These are phyloP conservation scores for Cheilosia scutellata DNA, from an alignment of 2,888 invertebrate species.

Conservation along the genomic window DNA sequence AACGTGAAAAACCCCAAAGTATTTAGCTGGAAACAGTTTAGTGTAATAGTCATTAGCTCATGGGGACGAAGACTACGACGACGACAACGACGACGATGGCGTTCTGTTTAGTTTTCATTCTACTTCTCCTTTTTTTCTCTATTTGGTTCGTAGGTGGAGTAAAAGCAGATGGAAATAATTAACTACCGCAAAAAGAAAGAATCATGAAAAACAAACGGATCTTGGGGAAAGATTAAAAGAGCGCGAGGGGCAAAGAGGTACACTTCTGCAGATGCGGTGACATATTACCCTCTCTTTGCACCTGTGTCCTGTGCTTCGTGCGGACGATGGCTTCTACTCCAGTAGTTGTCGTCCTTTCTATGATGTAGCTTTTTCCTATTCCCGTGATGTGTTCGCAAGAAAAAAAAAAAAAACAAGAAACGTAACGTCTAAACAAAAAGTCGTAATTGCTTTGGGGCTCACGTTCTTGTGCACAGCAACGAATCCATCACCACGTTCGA, in stretches of 20 bases:
- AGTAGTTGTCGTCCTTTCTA: slow-evolving; percentile 32
- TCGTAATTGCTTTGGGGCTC: slow-evolving; percentile 75
- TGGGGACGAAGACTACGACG: slow-evolving; percentile 6
- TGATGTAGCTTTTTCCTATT: slow-evolving; percentile 41
- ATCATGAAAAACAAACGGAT: slow-evolving; percentile 61
- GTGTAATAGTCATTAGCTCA: slow-evolving; percentile 59
- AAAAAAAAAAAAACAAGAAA: slow-evolving; percentile 13
- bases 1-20: slow-evolving; percentile 66
- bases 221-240: slow-evolving; percentile 50
- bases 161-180: slow-evolving; percentile 64
- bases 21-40: slow-evolving; percentile 67
- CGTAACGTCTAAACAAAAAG: slow-evolving; percentile 47
- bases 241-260: slow-evolving; percentile 29
- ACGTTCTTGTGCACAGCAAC: slow-evolving; percentile 63
- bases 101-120: slow-evolving; percentile 41
- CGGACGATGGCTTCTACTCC: slow-evolving; percentile 59
- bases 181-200: slow-evolving; percentile 49
- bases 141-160: slow-evolving; percentile 23
- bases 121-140: not conserved
- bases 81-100: slow-evolving; percentile 4
- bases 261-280: slow-evolving; percentile 43
- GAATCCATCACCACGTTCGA: slow-evolving; percentile 32
- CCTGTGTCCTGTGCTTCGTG: slow-evolving; percentile 16
- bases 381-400: slow-evolving; percentile 31
- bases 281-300: slow-evolving; percentile 37